Base-by-base conservation (phyloP, 2,113 vertebrate genomes). In the Centropus bengalensis region DNA sequence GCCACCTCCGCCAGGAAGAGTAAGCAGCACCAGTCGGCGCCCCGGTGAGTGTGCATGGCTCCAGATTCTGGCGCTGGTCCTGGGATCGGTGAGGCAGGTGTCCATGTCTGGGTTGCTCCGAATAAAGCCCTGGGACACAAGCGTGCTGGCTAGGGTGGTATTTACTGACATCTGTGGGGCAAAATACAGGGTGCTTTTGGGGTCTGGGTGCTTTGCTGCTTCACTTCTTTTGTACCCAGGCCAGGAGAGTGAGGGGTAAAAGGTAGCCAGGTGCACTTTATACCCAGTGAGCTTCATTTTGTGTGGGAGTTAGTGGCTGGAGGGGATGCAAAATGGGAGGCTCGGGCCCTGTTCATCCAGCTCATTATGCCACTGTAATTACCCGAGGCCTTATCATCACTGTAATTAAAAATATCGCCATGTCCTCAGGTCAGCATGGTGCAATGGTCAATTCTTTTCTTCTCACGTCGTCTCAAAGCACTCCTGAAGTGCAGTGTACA, bases 11-110 rank as follows among this genome's bases (percentile, higher is more conserved):
- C 96, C 76, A 98, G 99, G 98, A 99, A 99, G 98, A 99, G 96
- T 89, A 99, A 99, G 93, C 99, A 99, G 94, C 99, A 99, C 97
- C 99, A 98, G 94, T 98, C 99, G 15, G 98, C 98, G 7, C 95
- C 97, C 59, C 99, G 99, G 99, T 99, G 97, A 88, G 96, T 93
- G 63, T 2, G n/a, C 10, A 1, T 1, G 6, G 10, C 49, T 14
- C 27, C 67, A 1, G 1, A 30, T 9, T 0, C 32, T 6, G 60
- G 18, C 9, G 1, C 3, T 2, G 19, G 44, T 8, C 7, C 1
- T 20, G 64, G 56, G 9, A 0, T 1, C 2, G 10, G 60, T 28
- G 30, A 22, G 36, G 49, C 14, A 5, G 11, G 42, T 10, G 6
- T 10, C 17, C 3, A 0, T 0, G 3, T 45, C 33, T 1, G 7